Base-by-base conservation (phyloP, 2,113 vertebrate species). In the Argyrosomus japonicus region DNA sequence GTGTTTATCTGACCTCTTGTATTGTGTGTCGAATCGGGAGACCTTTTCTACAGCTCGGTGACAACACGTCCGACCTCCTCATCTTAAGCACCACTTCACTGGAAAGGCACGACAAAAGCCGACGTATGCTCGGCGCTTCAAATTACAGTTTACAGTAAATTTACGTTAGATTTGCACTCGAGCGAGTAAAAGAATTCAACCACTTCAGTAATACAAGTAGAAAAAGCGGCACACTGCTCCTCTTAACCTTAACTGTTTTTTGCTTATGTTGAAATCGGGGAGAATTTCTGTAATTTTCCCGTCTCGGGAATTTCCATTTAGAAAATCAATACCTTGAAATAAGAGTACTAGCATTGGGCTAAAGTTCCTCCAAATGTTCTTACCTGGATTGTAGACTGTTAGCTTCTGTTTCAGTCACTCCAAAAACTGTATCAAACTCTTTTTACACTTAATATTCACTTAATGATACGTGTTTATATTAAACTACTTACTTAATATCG, bases 11-110 rank as follows among this genome's bases (percentile, higher is more conserved):
- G 75, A 90, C 21, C 54, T 79, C 56, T 32, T 36, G 54, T 63
- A 57, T 68, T 75, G 75, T 72, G 72, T 71, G 62, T 36, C 60
- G 50, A 85, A 72, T 58, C 60, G 0, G 36, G 23, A 88, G 74
- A 80, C 60, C 53, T 83, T 76, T 17, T 68, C 47, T 17, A 53
- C 68, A 60, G 51, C n/a, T 58, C 40, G 21, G 60, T 61, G 74
- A 77, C 75, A 84, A 65, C 75, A 68, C 32, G 65, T 68, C 81
- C 74, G 87, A 83, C 75, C 72, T 57, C 29, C 11, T 9, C 4
- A 29, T 88, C 51, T 88, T 78, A 32, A 70, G 71, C 56, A 70
- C 48, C 57, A 75, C 71, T 77, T 82, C 65, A 87, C 60, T 53
- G 57, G 17, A 69, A 40, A 68, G 25, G 29, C 54, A 67, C 17